Percentiles rank a stretch among this genome's conserved stretches.
Conservation (phyloP, 2,797 vertebrate species). For the Varecia variegata region DNA sequence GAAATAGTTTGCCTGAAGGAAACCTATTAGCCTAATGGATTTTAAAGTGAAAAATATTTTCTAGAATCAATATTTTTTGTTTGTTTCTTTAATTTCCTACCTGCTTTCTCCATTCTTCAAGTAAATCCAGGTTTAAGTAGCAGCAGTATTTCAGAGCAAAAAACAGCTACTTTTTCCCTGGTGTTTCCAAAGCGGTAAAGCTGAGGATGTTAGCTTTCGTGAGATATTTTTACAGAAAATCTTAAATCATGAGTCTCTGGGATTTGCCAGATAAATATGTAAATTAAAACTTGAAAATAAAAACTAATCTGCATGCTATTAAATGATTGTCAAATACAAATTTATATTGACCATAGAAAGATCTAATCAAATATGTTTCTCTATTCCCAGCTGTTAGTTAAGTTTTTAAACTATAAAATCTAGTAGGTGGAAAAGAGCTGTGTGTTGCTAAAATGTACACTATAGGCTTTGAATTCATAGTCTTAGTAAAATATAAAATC, state of each 20-base stretch:
- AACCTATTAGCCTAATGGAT: neutral
- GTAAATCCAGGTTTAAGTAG: neutral
- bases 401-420: neutral
- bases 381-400: neutral
- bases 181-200: neutral
- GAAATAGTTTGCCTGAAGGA: conserved; percentile 9
- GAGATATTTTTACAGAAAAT: neutral
- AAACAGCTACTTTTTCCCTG: neutral
- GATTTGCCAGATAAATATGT: neutral
- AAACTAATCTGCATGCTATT: neutral
- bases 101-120: conserved; percentile 12
- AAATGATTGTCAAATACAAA: neutral
- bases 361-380: neutral
- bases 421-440: neutral
- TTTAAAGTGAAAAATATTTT: conserved; percentile 13
- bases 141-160: neutral
- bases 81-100: neutral
- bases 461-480: neutral
- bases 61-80: neutral
- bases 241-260: neutral
- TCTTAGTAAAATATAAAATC: conserved; percentile 14
- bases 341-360: neutral
- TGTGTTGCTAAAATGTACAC: neutral
- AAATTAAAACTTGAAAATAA: neutral
- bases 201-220: neutral